Evolutionary conservation across 2,888 invertebrate genomes (phyloP).

Genomic region (Mystacides longicornis): DNA sequence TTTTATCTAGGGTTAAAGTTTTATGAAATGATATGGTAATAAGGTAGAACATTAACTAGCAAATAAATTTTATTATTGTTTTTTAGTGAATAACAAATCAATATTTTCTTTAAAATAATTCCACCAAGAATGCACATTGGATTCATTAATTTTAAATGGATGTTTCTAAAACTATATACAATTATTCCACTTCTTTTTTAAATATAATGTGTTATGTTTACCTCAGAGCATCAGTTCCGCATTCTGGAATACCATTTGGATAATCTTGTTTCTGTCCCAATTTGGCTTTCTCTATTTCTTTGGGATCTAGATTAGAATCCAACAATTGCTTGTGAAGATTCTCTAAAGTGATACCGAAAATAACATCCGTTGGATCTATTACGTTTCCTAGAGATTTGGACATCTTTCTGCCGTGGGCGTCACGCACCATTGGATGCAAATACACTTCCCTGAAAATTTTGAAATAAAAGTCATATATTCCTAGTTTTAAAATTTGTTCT

Average conservation of each 20-base stretch:
- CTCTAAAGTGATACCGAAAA: conserved; percentile 75
- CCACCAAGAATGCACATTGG: too few species aligned
- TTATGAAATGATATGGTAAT: too few species aligned
- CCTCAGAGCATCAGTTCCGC: conserved; percentile 89
- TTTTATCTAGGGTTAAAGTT: too few species aligned
- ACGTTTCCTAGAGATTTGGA: conserved; percentile 98
- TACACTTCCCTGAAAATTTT: conserved; percentile 74
- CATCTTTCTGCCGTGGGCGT: conserved; percentile 98
- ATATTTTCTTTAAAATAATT: too few species aligned
- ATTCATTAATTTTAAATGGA: too few species aligned
- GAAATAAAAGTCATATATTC: too few species aligned
- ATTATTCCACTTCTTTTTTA: too few species aligned
- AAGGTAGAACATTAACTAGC: too few species aligned
- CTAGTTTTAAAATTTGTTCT: too few species aligned
- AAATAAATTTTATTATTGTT: too few species aligned
- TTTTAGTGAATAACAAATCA: too few species aligned
- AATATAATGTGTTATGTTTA: conserved; percentile 56
- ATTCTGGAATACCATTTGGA: conserved; percentile 92
- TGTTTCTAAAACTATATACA: too few species aligned
- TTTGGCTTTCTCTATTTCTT: conserved; percentile 70
- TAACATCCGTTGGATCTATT: conserved; percentile 94
- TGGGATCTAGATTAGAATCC: conserved; percentile 78
- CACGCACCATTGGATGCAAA: conserved; percentile 94
- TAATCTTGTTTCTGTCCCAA: conserved; percentile 71
- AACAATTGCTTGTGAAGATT: conserved; percentile 66